Conservation (phyloP, 1,140 invertebrate species). For the Acromyrmex charruanus region DNA sequence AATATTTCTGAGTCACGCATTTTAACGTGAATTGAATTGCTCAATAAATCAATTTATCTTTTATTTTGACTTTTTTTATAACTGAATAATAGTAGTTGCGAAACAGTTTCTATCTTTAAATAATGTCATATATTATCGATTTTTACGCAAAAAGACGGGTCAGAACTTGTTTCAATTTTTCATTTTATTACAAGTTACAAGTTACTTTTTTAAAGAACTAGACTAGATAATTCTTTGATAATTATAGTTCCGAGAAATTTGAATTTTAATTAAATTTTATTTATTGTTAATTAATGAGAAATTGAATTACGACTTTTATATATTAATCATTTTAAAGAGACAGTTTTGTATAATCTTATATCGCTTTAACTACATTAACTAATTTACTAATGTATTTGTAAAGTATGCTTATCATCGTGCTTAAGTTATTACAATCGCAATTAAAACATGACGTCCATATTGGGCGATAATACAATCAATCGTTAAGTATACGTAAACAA, state of each 20-base stretch:
- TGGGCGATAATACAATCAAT: neutral
- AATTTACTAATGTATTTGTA: neutral
- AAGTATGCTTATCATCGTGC: neutral
- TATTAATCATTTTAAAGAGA: neutral
- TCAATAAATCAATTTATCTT: conserved; percentile 14
- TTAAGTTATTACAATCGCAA: neutral
- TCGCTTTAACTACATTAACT: neutral
- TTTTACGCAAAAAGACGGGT: neutral
- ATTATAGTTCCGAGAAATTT: neutral
- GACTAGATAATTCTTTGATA: neutral
- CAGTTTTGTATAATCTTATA: neutral
- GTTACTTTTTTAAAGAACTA: neutral
- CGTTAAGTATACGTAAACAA: neutral
- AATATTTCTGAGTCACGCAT: neutral
- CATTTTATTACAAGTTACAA: neutral
- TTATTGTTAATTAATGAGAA: neutral
- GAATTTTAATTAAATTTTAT: neutral
- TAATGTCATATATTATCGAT: neutral
- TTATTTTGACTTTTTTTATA: no score
- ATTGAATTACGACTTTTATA: neutral
- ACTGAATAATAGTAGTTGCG: neutral
- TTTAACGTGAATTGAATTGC: neutral
- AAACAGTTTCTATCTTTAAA: neutral
- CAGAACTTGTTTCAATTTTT: neutral
- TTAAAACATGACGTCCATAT: neutral